Evolutionary conservation across 2,113 vertebrate species (phyloP).

Genomic region (Perca fluviatilis): DNA sequence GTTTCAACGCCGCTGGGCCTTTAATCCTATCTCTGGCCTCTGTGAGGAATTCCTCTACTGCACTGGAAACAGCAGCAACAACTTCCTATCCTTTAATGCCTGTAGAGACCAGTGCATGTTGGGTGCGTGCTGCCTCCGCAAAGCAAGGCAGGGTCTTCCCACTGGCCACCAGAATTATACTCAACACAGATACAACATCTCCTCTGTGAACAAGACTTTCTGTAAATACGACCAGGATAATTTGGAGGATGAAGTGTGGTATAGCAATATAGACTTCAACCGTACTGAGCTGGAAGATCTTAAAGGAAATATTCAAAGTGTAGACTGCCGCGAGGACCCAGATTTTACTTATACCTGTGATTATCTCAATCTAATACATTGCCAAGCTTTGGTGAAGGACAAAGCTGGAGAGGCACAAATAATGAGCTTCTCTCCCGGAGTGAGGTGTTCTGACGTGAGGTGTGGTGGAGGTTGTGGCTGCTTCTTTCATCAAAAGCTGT

Average conservation of each 20-base stretch:
- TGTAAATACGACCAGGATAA: slow-evolving; percentile 20
- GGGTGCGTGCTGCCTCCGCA: slow-evolving; percentile 70
- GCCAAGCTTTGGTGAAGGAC: slow-evolving; percentile 37
- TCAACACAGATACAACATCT: slow-evolving; percentile 38
- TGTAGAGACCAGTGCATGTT: slow-evolving; percentile 66
- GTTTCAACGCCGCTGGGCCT: slow-evolving; percentile 59
- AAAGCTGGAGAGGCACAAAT: slow-evolving; percentile 25
- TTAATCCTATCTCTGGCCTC: slow-evolving; percentile 50
- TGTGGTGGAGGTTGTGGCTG: slow-evolving; percentile 50
- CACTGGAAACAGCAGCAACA: slow-evolving; percentile 64
- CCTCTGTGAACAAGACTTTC: slow-evolving; percentile 21
- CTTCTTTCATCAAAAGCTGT: slow-evolving; percentile 25
- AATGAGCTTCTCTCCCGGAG: slow-evolving; percentile 65
- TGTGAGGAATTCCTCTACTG: slow-evolving; percentile 71
- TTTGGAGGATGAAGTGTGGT: slow-evolving; percentile 34
- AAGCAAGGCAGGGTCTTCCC: slow-evolving; percentile 4
- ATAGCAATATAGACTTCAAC: slow-evolving; percentile 37
- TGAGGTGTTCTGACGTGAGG: slow-evolving; percentile 40
- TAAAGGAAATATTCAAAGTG: background rate
- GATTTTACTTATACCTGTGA: slow-evolving; percentile 56
- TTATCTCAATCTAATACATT: slow-evolving; percentile 49
- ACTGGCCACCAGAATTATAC: slow-evolving; percentile 3
- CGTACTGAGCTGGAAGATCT: slow-evolving; percentile 20
- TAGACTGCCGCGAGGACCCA: slow-evolving; percentile 29
- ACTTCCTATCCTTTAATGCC: slow-evolving; percentile 58